A percentile compares a stretch with the other conserved stretches of the same genome.
Conservation (phyloP, 2,113 vertebrate species). For the Illadopsis cleaveri region DNA sequence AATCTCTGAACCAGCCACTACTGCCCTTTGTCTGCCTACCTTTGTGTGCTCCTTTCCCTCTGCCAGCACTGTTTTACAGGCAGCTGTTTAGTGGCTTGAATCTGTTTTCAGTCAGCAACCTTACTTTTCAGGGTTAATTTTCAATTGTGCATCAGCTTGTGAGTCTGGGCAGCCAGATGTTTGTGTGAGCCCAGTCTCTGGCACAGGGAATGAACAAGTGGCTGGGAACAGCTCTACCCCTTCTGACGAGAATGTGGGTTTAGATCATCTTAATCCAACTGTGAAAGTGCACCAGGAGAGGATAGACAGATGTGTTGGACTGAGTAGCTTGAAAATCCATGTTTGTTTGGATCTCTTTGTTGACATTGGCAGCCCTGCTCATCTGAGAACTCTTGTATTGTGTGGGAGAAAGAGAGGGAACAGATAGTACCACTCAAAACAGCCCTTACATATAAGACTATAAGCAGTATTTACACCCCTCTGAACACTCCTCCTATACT, state of each 20-base stretch:
- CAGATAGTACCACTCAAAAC: not conserved
- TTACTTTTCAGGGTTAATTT: not conserved
- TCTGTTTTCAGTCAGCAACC: not conserved
- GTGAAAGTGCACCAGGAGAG: not conserved
- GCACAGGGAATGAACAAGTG: not conserved
- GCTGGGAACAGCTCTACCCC: not conserved
- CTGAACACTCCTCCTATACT: not conserved
- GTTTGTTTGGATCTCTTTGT: not conserved
- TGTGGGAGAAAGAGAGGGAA: not conserved
- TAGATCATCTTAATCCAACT: not conserved
- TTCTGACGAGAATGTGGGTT: not conserved
- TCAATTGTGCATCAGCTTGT: not conserved
- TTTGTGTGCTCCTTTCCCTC: not conserved
- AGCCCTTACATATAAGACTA: not conserved
- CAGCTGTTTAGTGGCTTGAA: not conserved
- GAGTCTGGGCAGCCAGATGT: not conserved
- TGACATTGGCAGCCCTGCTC: rapidly evolving
- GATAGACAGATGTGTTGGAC: not conserved
- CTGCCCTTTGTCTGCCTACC: not conserved
- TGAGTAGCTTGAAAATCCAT: not conserved
- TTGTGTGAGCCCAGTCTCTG: not conserved
- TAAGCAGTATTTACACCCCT: not conserved
- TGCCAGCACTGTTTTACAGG: not conserved
- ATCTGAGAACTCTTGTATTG: not conserved
- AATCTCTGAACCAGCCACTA: not conserved